These are phyloP conservation scores for Listronotus oregonensis DNA, from an alignment of 1,140 invertebrate species.

Conservation along the genomic window DNA sequence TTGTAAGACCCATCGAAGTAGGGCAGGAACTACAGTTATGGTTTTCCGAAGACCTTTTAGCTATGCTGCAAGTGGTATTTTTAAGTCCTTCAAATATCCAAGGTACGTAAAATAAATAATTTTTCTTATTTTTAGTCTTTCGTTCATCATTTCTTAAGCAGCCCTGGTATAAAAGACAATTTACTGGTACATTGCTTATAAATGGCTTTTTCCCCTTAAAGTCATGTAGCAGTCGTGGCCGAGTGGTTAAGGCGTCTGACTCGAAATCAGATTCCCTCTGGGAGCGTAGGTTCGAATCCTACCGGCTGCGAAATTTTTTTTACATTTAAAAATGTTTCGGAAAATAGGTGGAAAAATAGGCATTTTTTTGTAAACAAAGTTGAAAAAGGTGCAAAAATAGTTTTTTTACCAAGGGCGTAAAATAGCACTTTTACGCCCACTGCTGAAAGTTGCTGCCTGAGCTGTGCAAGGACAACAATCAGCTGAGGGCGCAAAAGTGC, in stretches of 20 bases:
- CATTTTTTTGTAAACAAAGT: too few relatives aligned
- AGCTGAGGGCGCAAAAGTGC: too few relatives aligned
- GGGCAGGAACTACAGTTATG: constrained; percentile 75
- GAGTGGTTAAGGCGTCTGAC: constrained; percentile 87
- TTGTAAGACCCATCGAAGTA: constrained; percentile 58
- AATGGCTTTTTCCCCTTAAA: neutral
- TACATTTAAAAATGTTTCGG: too few relatives aligned
- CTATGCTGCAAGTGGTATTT: constrained; percentile 76
- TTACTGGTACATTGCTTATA: neutral
- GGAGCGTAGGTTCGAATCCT: constrained; percentile 86
- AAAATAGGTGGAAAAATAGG: too few relatives aligned
- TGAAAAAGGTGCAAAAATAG: constrained; percentile 3
- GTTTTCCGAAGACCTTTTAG: constrained; percentile 78
- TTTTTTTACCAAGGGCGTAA: constrained; percentile 35
- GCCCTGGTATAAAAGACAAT: too few relatives aligned
- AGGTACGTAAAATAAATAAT: constrained; percentile 60
- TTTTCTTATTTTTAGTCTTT: too few relatives aligned
- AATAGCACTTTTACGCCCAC: too few relatives aligned
- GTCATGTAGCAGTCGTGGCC: constrained; percentile 72
- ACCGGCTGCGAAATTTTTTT: constrained; percentile 67
- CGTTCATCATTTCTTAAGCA: too few relatives aligned
- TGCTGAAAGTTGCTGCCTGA: too few relatives aligned
- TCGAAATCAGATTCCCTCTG: constrained; percentile 85
- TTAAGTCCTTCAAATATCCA: constrained; percentile 79
- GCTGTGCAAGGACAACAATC: too few relatives aligned